These are phyloP conservation scores for Drosophila willistoni DNA, from an alignment of 1,140 invertebrate species.

Conservation along the genomic window DNA sequence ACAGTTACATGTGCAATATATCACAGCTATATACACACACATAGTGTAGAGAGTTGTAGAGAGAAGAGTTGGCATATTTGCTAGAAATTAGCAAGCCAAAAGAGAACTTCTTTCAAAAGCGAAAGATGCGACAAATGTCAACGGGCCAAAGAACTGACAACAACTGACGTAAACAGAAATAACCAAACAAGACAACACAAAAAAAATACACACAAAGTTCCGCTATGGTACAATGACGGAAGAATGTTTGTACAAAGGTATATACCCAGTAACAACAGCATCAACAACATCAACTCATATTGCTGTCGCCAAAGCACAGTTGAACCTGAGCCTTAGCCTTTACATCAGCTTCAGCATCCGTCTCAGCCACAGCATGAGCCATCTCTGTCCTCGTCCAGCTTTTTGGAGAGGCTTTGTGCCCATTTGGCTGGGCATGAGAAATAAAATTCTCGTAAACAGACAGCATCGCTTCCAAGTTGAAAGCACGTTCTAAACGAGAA, in stretches of 20 bases:
- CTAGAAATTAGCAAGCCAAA: slow-evolving; percentile 37
- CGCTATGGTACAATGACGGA: slow-evolving; percentile 68
- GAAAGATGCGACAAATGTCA: slow-evolving; percentile 70
- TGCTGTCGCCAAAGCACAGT: slow-evolving; percentile 33
- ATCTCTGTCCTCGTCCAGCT: slow-evolving; percentile 46
- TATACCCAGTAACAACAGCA: slow-evolving; percentile 11
- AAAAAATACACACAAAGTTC: slow-evolving; percentile 52
- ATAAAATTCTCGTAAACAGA: slow-evolving; percentile 79
- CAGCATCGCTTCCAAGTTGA: slow-evolving; percentile 64
- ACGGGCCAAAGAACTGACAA: slow-evolving; percentile 41
- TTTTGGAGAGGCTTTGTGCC: slow-evolving; percentile 72
- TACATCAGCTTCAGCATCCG: slow-evolving; percentile 8
- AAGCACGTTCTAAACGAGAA: slow-evolving; percentile 43
- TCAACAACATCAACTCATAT: slow-evolving; percentile 72
- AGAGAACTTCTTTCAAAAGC: slow-evolving; percentile 33
- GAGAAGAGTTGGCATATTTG: slow-evolving; percentile 53
- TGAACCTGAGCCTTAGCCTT: slow-evolving; percentile 27
- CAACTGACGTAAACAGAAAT: slow-evolving; percentile 11
- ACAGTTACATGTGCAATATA: slow-evolving; percentile 63
- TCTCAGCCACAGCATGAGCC: slow-evolving; percentile 46
- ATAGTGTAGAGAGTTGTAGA: slow-evolving; percentile 3
- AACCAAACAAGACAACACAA: slow-evolving; percentile 43
- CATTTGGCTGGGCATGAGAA: slow-evolving; percentile 71
- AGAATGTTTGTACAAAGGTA: slow-evolving; percentile 5
- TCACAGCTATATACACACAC: slow-evolving; percentile 21